Conservation (phyloP, 2,888 invertebrate genomes). For the Pelosia muscerda region DNA sequence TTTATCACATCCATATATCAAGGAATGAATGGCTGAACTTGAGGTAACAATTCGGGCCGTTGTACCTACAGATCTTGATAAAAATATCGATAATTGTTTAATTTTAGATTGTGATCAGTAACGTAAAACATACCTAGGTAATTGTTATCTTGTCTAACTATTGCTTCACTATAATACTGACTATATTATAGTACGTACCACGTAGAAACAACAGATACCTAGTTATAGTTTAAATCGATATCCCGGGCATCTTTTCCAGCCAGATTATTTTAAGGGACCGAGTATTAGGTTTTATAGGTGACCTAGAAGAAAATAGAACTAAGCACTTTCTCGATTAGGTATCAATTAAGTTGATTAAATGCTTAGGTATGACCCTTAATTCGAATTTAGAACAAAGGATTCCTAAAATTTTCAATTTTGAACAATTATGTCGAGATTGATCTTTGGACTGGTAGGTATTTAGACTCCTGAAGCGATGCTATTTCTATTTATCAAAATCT, state of each 20-base stretch:
- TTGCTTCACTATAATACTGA: neutral
- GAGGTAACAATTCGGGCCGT: neutral
- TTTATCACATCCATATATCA: constrained; percentile 9
- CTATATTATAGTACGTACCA: neutral
- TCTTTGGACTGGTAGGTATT: no score
- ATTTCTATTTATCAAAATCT: no score
- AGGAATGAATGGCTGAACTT: constrained; percentile 4
- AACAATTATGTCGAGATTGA: neutral
- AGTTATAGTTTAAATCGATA: neutral
- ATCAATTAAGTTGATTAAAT: no score
- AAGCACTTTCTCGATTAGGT: no score
- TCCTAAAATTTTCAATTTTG: no score
- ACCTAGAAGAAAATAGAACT: no score
- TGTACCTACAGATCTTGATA: neutral
- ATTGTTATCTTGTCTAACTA: neutral
- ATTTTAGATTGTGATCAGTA: constrained; percentile 3
- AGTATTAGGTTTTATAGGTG: no score
- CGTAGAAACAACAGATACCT: neutral
- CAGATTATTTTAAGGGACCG: no score
- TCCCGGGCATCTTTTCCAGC: no score
- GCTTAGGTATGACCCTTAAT: no score
- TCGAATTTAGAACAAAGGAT: no score
- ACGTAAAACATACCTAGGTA: constrained; percentile 16
- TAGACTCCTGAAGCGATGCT: no score
- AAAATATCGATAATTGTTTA: constrained; percentile 8